Base-by-base conservation (phyloP, 64 coral and sea anemone genomes). In the Montipora capricornis region DNA sequence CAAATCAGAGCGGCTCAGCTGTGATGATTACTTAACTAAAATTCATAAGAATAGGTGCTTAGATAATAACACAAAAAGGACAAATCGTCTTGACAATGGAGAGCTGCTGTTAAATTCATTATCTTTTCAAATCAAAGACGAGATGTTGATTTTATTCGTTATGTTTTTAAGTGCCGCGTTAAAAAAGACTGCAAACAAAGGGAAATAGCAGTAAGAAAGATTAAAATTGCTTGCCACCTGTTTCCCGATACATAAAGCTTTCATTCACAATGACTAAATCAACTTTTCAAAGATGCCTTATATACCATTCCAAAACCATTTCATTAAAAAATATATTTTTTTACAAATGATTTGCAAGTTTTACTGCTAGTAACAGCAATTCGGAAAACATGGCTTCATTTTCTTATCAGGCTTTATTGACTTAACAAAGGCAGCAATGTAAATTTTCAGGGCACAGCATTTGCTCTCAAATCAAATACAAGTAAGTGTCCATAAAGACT, bases 401-500 rank as follows among this genome's bases (percentile, higher is more conserved):
- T 64, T 64, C 61, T 64, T 64, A 13, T 0, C 0, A 24, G 22
- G 24, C 17, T 8, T 74, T 74, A 29, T 29, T 74, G 20, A 29
- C 70, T 74, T 74, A 6, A 74, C 0, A 74, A 64, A 20, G 68
- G 68, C 20, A 24, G 20, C 68, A 71, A 8, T 20, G 74, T 47
- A 45, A 45, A 45, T 29, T 76, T 46, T 13, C 22, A 1, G 45
- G 24, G 53, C 11, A 46, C 46, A 86, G 22, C 66, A 59, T 86
- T 86, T 86, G 45, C 45, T 51, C 66, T 4, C 67, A 12, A 86
- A 13, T 11, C 66, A 86, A 86, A 86, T 19, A 86, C 4, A 20
- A 73, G 8, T 6, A 15, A 86, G 44, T 70, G 45, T 73, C 20
- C 47, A 71, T 14, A 50, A 73, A 71, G 37, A 73, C 46, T 47